Conservation (phyloP, 2,113 vertebrate genomes). For the Agelaius tricolor region DNA sequence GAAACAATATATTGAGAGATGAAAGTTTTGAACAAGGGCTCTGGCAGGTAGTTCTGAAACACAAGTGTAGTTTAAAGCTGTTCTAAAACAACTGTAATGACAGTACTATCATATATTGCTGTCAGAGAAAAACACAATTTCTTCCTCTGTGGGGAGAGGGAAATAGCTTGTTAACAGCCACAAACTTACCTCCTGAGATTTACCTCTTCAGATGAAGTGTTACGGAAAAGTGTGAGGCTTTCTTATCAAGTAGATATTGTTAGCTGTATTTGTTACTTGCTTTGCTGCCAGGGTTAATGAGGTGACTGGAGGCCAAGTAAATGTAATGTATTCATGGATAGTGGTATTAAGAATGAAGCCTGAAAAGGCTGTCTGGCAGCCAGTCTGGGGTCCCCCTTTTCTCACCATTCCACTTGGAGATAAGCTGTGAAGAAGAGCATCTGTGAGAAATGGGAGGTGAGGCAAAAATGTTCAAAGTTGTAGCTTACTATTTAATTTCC, state of each 20-base stretch:
- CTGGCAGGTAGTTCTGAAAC: conserved; percentile 37
- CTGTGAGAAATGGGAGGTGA: background rate
- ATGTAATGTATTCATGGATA: background rate
- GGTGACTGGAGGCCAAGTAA: conserved; percentile 1
- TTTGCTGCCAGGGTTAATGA: conserved; percentile 27
- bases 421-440: conserved; percentile 34
- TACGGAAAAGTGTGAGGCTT: background rate
- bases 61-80: background rate
- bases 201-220: background rate
- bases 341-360: background rate
- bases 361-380: background rate
- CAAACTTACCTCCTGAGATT: background rate
- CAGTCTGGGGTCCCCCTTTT: background rate
- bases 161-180: conserved; percentile 37
- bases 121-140: conserved; percentile 24
- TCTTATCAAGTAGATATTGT: background rate
- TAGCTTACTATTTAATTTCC: background rate
- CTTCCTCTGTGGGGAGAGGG: background rate
- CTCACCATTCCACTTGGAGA: background rate
- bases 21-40: conserved; percentile 12
- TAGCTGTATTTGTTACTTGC: background rate
- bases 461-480: background rate
- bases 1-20: conserved; percentile 20
- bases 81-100: conserved; percentile 35
- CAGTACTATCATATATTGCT: background rate